phyloP scores from a whole-genome alignment of 1,140 invertebrate species.

The Thrips palmi region DNA sequence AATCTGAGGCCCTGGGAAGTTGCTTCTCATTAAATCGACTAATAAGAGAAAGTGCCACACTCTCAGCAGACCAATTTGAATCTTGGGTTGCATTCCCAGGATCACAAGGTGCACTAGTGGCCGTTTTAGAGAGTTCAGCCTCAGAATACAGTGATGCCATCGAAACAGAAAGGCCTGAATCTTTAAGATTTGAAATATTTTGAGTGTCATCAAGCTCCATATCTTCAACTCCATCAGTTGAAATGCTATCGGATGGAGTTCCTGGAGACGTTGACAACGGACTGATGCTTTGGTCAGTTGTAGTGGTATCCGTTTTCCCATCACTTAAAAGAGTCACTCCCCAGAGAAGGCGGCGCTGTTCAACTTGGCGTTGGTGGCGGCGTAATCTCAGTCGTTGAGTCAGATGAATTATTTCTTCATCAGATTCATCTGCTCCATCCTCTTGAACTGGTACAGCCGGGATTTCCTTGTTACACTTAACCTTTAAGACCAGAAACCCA shows the following conservation, averaged over 20 bases:
- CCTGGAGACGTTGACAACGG: conserved; percentile 30
- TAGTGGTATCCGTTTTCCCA: conserved; percentile 35
- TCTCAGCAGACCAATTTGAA: conserved; percentile 49
- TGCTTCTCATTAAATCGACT: conserved; percentile 59
- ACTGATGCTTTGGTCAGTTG: conserved; percentile 30
- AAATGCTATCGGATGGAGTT: conserved; percentile 26
- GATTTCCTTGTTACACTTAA: conserved; percentile 27
- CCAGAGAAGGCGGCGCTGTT: conserved; percentile 17
- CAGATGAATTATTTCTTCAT: conserved; percentile 45
- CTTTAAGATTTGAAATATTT: conserved; percentile 24
- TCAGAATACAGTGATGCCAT: conserved; percentile 43
- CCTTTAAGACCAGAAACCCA: conserved; percentile 16
- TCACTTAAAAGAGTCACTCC: conserved; percentile 21
- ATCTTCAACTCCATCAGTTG: conserved; percentile 33
- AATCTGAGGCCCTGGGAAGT: conserved; percentile 54
- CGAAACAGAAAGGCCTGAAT: conserved; percentile 34
- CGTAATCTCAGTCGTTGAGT: conserved; percentile 43
- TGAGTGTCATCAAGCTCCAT: conserved; percentile 27
- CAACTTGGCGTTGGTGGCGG: conserved; percentile 31
- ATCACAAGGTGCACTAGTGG: conserved; percentile 37
- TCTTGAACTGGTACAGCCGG: no score
- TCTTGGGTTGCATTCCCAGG: conserved; percentile 35
- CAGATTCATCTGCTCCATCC: conserved; percentile 38
- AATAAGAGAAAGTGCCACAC: conserved; percentile 56
- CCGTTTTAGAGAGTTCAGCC: conserved; percentile 35